phyloP scores from a whole-genome alignment of 2,113 vertebrate species.

The Sclerurus mexicanus region DNA sequence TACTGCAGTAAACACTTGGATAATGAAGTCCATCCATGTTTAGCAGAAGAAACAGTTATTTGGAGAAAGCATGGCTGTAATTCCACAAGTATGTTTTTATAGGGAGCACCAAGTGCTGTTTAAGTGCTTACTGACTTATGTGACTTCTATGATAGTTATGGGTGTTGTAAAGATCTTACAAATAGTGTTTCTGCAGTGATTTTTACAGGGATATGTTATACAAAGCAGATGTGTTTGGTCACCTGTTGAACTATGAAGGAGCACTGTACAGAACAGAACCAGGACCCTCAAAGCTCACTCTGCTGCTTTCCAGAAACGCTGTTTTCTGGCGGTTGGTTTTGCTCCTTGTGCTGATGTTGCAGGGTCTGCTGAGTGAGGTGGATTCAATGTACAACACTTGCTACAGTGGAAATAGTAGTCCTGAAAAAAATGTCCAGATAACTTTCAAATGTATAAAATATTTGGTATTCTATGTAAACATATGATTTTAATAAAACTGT shows the following conservation, averaged over 20 bases:
- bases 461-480: constrained; percentile 25
- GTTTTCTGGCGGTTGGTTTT: neutral
- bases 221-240: constrained; percentile 42
- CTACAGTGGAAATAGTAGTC: neutral
- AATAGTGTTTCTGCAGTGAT: constrained; percentile 27
- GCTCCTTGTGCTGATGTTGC: neutral
- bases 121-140: constrained; percentile 1
- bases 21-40: constrained; percentile 6
- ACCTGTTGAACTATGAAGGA: neutral
- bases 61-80: neutral
- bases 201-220: neutral
- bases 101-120: neutral
- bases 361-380: neutral
- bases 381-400: neutral
- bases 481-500: constrained; percentile 56
- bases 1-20: neutral
- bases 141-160: neutral
- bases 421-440: neutral
- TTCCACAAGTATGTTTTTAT: constrained; percentile 17
- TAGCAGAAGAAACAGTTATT: neutral
- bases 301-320: neutral
- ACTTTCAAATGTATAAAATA: constrained; percentile 20
- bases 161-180: constrained; percentile 30
- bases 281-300: neutral
- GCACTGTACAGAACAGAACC: neutral